phyloP scores from a whole-genome alignment of 1,140 invertebrate species.

The Ceratina japonica region DNA sequence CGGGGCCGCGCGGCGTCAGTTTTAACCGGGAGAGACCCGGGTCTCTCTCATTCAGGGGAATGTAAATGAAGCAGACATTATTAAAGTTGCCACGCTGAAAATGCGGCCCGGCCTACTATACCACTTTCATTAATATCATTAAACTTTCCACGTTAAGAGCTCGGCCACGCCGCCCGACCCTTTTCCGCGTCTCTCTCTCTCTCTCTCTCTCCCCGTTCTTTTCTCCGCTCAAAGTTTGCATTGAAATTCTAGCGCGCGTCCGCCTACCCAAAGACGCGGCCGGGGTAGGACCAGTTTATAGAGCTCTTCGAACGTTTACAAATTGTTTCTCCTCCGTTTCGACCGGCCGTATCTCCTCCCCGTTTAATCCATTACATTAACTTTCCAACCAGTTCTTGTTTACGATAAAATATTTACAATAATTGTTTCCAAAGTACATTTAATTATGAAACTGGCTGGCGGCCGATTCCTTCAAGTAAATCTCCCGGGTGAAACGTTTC shows the following conservation, averaged over 20 bases:
- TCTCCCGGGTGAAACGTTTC: too few relatives aligned
- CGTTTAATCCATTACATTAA: not conserved
- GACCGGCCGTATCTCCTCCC: not conserved
- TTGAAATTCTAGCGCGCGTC: constrained; percentile 39
- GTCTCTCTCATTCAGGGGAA: constrained; percentile 50
- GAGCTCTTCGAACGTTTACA: constrained; percentile 9
- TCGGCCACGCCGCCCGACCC: not conserved
- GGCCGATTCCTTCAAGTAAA: too few relatives aligned
- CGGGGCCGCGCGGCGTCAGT: constrained; percentile 4
- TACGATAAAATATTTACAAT: too few relatives aligned
- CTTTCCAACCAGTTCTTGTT: not conserved
- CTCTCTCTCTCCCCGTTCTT: constrained; percentile 43
- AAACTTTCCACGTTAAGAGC: constrained; percentile 61
- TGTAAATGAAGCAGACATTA: constrained; percentile 64
- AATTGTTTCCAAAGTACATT: too few relatives aligned
- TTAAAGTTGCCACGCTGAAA: constrained; percentile 60
- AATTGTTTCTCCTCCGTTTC: constrained; percentile 5
- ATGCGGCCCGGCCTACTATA: constrained; percentile 43
- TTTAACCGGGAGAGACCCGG: constrained; percentile 23
- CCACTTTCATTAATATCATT: constrained; percentile 67
- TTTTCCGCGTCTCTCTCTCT: not conserved
- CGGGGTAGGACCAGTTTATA: not conserved
- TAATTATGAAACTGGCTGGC: too few relatives aligned
- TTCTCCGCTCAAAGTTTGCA: constrained; percentile 50
- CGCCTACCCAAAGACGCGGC: constrained; percentile 18